Evolutionary conservation across 1,140 invertebrate species (phyloP).

Genomic region (Aphelenchoides avenae): DNA sequence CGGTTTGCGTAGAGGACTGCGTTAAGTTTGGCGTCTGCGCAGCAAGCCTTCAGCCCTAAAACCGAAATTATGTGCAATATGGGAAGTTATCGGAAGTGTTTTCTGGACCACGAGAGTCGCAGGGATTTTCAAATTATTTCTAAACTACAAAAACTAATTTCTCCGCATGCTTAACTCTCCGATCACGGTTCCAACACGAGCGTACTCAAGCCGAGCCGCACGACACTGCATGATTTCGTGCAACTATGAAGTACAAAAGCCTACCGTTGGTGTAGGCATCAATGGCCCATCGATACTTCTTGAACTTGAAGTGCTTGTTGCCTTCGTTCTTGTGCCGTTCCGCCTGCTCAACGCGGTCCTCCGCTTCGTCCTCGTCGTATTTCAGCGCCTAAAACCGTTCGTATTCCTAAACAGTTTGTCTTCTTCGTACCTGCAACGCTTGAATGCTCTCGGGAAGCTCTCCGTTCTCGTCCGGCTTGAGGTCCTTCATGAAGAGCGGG

Average conservation of each 20-base stretch:
- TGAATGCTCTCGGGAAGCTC: slow-evolving; percentile 75
- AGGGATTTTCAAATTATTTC: no score
- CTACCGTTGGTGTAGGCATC: slow-evolving; percentile 74
- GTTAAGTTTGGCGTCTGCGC: slow-evolving; percentile 71
- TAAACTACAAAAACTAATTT: no score
- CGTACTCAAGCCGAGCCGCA: no score
- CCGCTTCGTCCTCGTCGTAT: slow-evolving; percentile 33
- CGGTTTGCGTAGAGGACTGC: slow-evolving; percentile 84
- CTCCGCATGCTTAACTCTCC: no score
- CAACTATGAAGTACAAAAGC: slow-evolving; percentile 17
- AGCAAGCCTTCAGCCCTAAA: slow-evolving; percentile 73
- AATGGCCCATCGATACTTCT: slow-evolving; percentile 85
- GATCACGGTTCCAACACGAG: no score
- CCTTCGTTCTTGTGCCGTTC: slow-evolving; percentile 89
- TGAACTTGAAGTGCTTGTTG: slow-evolving; percentile 88
- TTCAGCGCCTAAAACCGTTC: slow-evolving; percentile 46
- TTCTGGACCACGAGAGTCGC: no score
- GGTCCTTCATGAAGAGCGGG: slow-evolving; percentile 79
- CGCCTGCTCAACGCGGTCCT: slow-evolving; percentile 70
- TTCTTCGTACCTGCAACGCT: slow-evolving; percentile 64
- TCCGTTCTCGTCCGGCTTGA: slow-evolving; percentile 66
- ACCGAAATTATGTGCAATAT: no score
- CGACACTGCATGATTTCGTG: no score
- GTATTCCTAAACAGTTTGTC: slow-evolving; percentile 9
- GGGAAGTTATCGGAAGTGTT: no score